Base-by-base conservation (phyloP, 2,888 invertebrate species). In the Imbricaverruca yamaguchii region DNA sequence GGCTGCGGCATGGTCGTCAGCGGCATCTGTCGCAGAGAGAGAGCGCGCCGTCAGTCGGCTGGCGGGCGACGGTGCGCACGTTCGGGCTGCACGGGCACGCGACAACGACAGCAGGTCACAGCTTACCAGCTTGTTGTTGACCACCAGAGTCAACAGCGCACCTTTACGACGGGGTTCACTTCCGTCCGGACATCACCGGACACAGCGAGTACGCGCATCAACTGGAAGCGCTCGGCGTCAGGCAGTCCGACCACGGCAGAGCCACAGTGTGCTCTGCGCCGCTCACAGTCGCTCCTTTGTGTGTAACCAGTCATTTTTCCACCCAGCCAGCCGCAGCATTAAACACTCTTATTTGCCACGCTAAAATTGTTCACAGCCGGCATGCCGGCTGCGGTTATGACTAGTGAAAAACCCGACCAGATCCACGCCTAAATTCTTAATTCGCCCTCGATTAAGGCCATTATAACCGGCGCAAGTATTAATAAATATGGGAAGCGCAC, bases 341-440 rank as follows among this genome's bases (percentile, higher is more conserved):
- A 69, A 69, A 69, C 69, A 69, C 69, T 53, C 69, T 53, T 53
- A 69, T 69, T 69, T 69, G 39, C 69, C 6, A 18, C 69, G 18
- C 69, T 69, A 69, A 69, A 67, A 53, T 59, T 59, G 53, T 18
- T 2, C 3, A 12, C 18, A 15, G 25, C 69, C 69, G 18, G 39
- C 69, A 25, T 39, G 53, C 53, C 12, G 69, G 39, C 53, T 8
- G 18, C 25, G 18, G 53, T 53, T 39, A 53, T 69, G 69, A 69
- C 69, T 69, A 9, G n/a, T 12, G 39, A 53, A 53, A 39, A 67
- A 53, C 21, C 7, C 53, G 12, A 53, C n/a, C 53, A 12, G 8
- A 12, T 6, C 69, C 69, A 69, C 12, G 69, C 39, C 69, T 69
- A 69, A 69, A 69, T 69, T 69, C 69, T 69, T 69, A 69, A 69